Percentiles rank a stretch among this genome's conserved stretches.
Conservation (phyloP, 1,140 invertebrate genomes). For the Diachasmimorpha longicaudata region DNA sequence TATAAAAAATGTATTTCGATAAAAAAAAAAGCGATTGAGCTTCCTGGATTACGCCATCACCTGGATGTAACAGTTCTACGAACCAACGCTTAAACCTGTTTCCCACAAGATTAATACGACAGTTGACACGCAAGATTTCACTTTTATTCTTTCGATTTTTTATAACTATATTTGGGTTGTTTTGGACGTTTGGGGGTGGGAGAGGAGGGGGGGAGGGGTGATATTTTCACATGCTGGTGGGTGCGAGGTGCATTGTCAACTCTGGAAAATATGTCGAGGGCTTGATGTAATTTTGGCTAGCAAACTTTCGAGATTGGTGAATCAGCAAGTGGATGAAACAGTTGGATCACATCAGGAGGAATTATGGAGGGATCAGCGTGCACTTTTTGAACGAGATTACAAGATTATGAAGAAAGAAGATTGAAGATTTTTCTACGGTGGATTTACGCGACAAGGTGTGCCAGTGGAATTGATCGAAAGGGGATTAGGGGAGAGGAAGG, state of each 20-base stretch:
- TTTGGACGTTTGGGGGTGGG: neutral
- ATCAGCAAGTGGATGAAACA: neutral
- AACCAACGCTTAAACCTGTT: slow-evolving; percentile 35
- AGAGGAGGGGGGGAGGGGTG: too few species aligned
- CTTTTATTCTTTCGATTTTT: slow-evolving; percentile 43
- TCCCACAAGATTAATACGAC: slow-evolving; percentile 48
- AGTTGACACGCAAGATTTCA: slow-evolving; percentile 55
- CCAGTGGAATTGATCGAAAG: neutral
- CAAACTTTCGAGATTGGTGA: slow-evolving; percentile 39
- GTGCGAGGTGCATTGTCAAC: slow-evolving; percentile 49
- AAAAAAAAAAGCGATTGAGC: slow-evolving; percentile 30
- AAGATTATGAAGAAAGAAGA: neutral
- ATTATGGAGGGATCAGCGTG: neutral
- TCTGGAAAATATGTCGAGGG: slow-evolving; percentile 59
- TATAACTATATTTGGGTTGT: neutral
- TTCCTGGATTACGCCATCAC: slow-evolving; percentile 32
- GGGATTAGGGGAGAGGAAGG: slow-evolving; percentile 28
- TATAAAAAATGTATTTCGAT: slow-evolving; percentile 30
- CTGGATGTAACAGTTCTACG: slow-evolving; percentile 38
- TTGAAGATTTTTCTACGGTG: neutral
- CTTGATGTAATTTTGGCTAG: slow-evolving; percentile 55
- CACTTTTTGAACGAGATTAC: neutral
- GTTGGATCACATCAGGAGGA: neutral
- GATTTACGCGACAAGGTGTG: neutral
- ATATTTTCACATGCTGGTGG: neutral